Conservation (phyloP, 2,113 vertebrate species). For the Rhineura floridana region DNA sequence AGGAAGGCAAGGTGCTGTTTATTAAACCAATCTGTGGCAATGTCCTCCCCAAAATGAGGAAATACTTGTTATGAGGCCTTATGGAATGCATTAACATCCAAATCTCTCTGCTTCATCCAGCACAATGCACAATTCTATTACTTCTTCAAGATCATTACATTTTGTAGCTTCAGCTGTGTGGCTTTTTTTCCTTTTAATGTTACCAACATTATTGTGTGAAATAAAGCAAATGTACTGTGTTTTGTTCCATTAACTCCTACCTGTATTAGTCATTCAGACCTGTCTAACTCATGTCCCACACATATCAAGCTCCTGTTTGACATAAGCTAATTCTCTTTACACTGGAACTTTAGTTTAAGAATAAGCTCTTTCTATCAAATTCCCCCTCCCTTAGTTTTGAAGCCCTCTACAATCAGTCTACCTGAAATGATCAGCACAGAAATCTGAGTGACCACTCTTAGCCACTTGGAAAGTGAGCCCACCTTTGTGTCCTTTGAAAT, state of each 20-base stretch:
- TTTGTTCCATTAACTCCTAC: constrained; percentile 24
- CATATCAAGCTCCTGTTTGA: neutral
- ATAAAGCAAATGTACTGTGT: constrained; percentile 1
- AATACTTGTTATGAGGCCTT: too few relatives aligned
- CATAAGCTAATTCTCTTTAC: neutral
- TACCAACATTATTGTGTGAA: neutral
- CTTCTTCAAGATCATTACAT: too few relatives aligned
- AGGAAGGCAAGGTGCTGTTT: too few relatives aligned
- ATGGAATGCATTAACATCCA: too few relatives aligned
- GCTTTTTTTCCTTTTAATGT: neutral
- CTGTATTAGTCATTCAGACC: neutral
- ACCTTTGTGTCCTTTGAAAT: neutral
- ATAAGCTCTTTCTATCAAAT: neutral
- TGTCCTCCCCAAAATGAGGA: too few relatives aligned
- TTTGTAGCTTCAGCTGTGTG: neutral
- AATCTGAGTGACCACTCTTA: neutral
- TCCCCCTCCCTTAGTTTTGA: neutral
- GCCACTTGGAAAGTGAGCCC: neutral
- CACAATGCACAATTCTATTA: too few relatives aligned
- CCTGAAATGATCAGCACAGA: neutral
- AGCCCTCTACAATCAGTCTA: neutral
- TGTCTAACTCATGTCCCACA: neutral
- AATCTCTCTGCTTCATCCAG: too few relatives aligned
- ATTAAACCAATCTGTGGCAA: too few relatives aligned
- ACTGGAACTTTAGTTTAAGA: neutral